Base-by-base conservation (phyloP, 2,888 invertebrate species). In the Pasiphila rectangulata region DNA sequence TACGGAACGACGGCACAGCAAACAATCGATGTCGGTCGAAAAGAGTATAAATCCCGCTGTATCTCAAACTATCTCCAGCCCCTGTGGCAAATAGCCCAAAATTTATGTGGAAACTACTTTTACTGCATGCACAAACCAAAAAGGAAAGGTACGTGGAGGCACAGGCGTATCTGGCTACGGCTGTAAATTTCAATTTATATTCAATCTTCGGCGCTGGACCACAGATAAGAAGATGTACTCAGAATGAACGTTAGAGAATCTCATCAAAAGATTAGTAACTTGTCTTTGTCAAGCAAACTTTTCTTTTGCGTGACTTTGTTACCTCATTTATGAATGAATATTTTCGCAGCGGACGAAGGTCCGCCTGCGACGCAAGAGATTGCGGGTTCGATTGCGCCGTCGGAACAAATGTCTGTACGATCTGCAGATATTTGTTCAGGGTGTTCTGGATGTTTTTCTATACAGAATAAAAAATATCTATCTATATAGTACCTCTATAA, bases 151-250 rank as follows among this genome's bases (percentile, higher is more conserved):
- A 4, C 39, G 17, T 27, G 13, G 13, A 12, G 12, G 7, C 9
- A 32, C 17, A 32, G 32, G 32, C 16, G 17, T 32, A 9, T 32
- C 17, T 17, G 17, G n/a, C 12, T n/a, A 12, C 21, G 32, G 17
- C 32, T 38, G 35, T 50, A 45, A 45, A 45, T 45, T 45, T 5
- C 49, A 45, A 50, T 50, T 50, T 50, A 50, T 50, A 50, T 50
- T 50, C 49, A 45, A 50, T 45, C 29, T 29, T 17, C 9, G 42
- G 20, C 7, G 42, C 38, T 35, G 48, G 39, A 23, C 39, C 29
- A 17, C 40, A 30, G 49, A 50, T 50, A 50, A 45, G 36, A 29
- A n/a, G n/a, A 16, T 15, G 27, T 49, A n/a, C n/a, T n/a, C n/a
- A 15, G 44, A 29, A 19, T 34, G 20, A 44, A 36, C 40, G 25